Base-by-base conservation (phyloP, 2,888 invertebrate species). In the Nebria salina region DNA sequence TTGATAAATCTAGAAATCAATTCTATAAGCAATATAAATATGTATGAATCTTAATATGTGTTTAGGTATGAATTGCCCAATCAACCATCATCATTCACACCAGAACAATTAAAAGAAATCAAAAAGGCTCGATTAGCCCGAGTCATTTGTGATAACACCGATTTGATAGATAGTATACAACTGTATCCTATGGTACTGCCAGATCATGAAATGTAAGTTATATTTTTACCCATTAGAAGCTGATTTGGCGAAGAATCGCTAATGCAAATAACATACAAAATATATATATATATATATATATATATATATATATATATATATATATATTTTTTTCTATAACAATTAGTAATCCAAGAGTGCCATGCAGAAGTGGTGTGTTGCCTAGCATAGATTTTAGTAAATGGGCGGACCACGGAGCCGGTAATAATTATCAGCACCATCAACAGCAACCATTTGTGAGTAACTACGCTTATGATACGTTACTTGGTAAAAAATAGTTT, bases 151-250 rank as follows among this genome's bases (percentile, higher is more conserved):
- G 97, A 97, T 88, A 97, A 97, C 87, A 96, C 97, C 0, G 97
- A 97, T 88, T 92, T 97, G 83, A 96, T 97, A 84, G 96, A 97
- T 86, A 96, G 96, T 9, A 94, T 96, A 83, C 97, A 97, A 88
- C 91, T 97, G 13, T 97, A 96, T 88, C 96, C 97, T 0, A 96
- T 97, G 96, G 96, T 97, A 43, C 89, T 97, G 85, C 96, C 97
- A 2, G 97, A 97, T 89, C 97, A 97, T 87, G 96, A 97, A 92
- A 92, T 97, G 97, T 97, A 91, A 94, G 95, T 92, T 66, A n/a
- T 54, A 25, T 9, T 20, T 70, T 66, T 66, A 13, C 34, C 2
- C 25, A 66, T 66, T 66, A 20, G 65, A 66, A 1, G n/a, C 8
- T 66, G 7, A 7, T 66, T n/a, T 1, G 25, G 13, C 7, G 4